Conservation (phyloP, 2,797 vertebrate species). For the Clarias pachynema region DNA sequence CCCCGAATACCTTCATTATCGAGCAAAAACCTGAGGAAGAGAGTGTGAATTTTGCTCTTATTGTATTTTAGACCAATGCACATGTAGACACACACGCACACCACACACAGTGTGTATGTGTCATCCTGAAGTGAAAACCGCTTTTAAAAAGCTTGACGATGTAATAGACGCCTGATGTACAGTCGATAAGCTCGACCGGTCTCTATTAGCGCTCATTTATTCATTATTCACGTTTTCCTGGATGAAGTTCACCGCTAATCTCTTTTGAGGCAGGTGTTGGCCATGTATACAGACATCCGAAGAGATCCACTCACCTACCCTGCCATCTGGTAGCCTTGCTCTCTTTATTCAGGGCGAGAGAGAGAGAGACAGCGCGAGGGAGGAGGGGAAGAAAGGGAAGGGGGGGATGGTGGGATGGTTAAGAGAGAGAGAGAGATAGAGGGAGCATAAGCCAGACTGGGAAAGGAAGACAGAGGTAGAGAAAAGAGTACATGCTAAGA, state of each 20-base stretch:
- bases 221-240: constrained; percentile 4
- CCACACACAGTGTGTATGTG: not conserved
- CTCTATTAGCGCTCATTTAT: not conserved
- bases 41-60: not conserved
- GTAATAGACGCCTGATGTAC: not conserved
- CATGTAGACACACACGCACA: not conserved
- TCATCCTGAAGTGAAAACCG: not conserved
- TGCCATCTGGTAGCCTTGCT: constrained; percentile 40
- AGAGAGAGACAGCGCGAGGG: not conserved
- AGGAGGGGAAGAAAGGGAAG: not conserved
- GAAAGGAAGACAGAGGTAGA: constrained; percentile 52
- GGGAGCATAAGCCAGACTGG: constrained; percentile 22
- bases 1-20: too few species aligned
- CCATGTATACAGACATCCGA: constrained; percentile 12
- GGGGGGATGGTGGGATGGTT: not conserved
- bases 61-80: not conserved
- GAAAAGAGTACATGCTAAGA: constrained; percentile 55
- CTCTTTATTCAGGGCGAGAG: constrained; percentile 24
- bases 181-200: not conserved
- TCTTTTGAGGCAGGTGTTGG: constrained; percentile 25
- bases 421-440: not conserved
- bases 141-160: not conserved
- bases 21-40: not conserved
- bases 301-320: constrained; percentile 25
- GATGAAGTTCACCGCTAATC: constrained; percentile 12